Percentiles rank a stretch among this genome's conserved stretches.
Evolutionary conservation across 2,797 vertebrate species (phyloP).

Genomic region (Sebastes reedi): DNA sequence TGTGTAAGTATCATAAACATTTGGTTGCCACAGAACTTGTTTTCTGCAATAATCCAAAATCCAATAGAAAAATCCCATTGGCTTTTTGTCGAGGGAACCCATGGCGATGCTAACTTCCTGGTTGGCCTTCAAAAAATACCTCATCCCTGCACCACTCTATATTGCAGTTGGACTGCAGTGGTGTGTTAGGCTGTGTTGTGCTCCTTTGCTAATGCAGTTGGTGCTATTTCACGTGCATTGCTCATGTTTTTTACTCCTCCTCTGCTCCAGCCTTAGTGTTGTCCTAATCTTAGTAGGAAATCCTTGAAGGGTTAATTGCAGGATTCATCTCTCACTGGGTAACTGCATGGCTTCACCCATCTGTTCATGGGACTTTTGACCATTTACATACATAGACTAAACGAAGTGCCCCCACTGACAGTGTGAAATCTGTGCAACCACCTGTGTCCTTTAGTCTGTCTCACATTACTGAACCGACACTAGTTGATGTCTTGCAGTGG

Average conservation of each 20-base stretch:
- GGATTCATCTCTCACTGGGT: slow-evolving; percentile 29
- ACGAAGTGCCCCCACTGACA: slow-evolving; percentile 26
- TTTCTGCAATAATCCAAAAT: too few species aligned
- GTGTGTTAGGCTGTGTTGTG: slow-evolving; percentile 82
- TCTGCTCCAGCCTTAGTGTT: slow-evolving; percentile 40
- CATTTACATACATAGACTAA: slow-evolving; percentile 15
- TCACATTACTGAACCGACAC: slow-evolving; percentile 33
- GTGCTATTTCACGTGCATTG: slow-evolving; percentile 51
- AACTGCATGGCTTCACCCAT: slow-evolving; percentile 50
- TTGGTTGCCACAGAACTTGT: too few species aligned
- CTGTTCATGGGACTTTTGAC: slow-evolving; percentile 22
- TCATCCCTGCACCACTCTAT: neutral
- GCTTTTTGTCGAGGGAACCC: too few species aligned
- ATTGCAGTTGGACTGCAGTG: slow-evolving; percentile 83
- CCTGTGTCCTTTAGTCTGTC: slow-evolving; percentile 24
- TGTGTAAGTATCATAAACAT: too few species aligned
- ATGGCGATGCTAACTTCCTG: too few species aligned
- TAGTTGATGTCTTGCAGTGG: slow-evolving; percentile 23
- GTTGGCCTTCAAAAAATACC: too few species aligned
- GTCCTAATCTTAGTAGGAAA: slow-evolving; percentile 32
- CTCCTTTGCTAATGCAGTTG: slow-evolving; percentile 77
- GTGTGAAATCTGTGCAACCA: slow-evolving; percentile 12
- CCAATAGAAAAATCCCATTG: too few species aligned
- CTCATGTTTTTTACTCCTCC: slow-evolving; percentile 39
- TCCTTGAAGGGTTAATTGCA: slow-evolving; percentile 15